A percentile compares a stretch with the other conserved stretches of the same genome.
Evolutionary conservation across 1,140 invertebrate species (phyloP).

Genomic region (Drosophila sp.): DNA sequence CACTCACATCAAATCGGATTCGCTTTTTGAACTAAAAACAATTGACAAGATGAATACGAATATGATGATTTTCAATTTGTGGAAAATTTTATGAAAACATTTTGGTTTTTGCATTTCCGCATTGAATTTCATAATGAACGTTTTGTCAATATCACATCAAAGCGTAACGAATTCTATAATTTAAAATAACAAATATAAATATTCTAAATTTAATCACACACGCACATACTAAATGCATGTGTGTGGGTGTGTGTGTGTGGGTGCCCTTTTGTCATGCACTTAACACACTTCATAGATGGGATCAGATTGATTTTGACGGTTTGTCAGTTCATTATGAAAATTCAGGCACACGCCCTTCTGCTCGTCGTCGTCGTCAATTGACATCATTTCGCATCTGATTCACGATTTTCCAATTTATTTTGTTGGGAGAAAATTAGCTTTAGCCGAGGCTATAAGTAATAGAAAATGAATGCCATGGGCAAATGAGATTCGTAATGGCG

Average conservation of each 20-base stretch:
- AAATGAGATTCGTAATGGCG: constrained; percentile 72
- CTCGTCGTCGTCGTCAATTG: constrained; percentile 9
- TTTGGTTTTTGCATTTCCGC: constrained; percentile 2
- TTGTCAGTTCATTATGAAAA: constrained; percentile 17
- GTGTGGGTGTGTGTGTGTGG: not conserved
- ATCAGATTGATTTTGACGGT: not conserved
- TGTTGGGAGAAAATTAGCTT: constrained; percentile 64
- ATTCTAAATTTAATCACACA: not conserved
- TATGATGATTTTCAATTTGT: constrained; percentile 5
- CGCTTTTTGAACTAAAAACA: not conserved
- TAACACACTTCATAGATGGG: constrained; percentile 1
- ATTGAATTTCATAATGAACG: not conserved
- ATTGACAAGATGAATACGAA: not conserved
- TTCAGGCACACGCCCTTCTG: not conserved
- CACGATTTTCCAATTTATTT: constrained; percentile 62
- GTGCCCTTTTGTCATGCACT: not conserved
- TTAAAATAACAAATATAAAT: not conserved
- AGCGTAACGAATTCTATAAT: not conserved
- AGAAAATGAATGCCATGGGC: constrained; percentile 67
- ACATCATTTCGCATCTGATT: constrained; percentile 26
- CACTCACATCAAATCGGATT: constrained; percentile 23
- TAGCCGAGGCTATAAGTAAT: constrained; percentile 54
- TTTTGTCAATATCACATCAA: not conserved
- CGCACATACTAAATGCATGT: not conserved
- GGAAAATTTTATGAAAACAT: constrained; percentile 8